These are phyloP conservation scores for Euthynnus affinis DNA, from an alignment of 2,797 vertebrate genomes.

Conservation along the genomic window DNA sequence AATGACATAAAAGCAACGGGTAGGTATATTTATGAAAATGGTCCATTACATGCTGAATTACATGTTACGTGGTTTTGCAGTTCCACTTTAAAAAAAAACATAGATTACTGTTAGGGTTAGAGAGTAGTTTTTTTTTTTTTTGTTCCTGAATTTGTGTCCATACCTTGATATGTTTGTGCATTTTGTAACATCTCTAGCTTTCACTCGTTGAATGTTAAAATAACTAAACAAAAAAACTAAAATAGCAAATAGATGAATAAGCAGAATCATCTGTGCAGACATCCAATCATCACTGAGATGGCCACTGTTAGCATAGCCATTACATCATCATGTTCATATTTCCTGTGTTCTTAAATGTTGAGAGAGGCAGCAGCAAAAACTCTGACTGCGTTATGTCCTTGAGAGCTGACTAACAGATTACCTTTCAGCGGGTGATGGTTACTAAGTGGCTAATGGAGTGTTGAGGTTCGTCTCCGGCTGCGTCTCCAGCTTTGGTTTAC, in stretches of 20 bases:
- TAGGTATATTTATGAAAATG: constrained; percentile 40
- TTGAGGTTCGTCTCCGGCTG: neutral
- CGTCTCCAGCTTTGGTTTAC: neutral
- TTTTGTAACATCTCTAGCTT: neutral
- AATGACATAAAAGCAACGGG: constrained; percentile 44
- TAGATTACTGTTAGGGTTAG: neutral
- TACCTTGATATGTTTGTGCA: neutral
- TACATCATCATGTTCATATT: constrained; percentile 24
- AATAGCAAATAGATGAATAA: neutral
- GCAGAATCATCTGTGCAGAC: neutral
- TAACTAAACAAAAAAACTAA: no score
- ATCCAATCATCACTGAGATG: neutral
- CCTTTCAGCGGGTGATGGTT: neutral
- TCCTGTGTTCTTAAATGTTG: neutral
- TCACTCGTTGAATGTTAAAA: neutral
- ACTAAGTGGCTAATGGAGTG: constrained; percentile 14
- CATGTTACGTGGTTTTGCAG: constrained; percentile 10
- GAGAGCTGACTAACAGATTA: neutral
- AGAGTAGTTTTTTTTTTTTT: neutral
- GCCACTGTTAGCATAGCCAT: neutral
- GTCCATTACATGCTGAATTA: constrained; percentile 38
- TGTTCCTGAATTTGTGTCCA: neutral
- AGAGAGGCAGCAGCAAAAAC: neutral
- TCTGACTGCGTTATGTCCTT: neutral
- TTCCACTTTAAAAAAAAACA: neutral